phyloP scores from a whole-genome alignment of 2,797 vertebrate genomes.

The Hyperoplus lanceolatus region DNA sequence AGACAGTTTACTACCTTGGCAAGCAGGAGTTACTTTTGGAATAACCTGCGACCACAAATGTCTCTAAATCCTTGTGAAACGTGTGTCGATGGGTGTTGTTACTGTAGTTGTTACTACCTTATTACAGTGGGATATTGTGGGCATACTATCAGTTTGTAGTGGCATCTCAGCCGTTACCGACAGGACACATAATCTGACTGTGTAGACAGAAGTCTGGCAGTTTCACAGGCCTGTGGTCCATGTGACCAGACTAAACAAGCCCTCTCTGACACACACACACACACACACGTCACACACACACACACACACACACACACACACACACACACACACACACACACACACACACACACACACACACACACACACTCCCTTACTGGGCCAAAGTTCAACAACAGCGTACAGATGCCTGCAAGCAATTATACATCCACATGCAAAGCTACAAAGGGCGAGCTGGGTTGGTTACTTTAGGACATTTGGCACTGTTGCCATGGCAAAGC shows the following conservation, averaged over 20 bases:
- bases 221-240: conserved; percentile 79
- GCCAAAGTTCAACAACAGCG: conserved; percentile 87
- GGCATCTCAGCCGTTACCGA: conserved; percentile 72
- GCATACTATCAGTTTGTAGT: conserved; percentile 42
- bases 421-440: conserved; percentile 80
- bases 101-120: conserved; percentile 43
- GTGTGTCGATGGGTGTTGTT: conserved; percentile 15
- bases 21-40: conserved; percentile 27
- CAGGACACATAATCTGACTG: conserved; percentile 72
- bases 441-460: conserved; percentile 69
- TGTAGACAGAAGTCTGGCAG: conserved; percentile 74
- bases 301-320: conserved; percentile 21
- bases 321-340: conserved; percentile 31
- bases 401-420: conserved; percentile 83
- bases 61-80: conserved; percentile 22
- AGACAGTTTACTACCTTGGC: background rate
- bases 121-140: conserved; percentile 55
- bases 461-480: conserved; percentile 87
- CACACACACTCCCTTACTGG: conserved; percentile 77
- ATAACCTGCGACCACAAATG: conserved; percentile 24
- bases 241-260: conserved; percentile 89
- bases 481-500: conserved; percentile 83
- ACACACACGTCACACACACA: background rate
- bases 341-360: conserved; percentile 26
- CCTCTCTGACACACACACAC: conserved; percentile 9